phyloP scores from a whole-genome alignment of 2,113 vertebrate species.

The Scatophagus argus region DNA sequence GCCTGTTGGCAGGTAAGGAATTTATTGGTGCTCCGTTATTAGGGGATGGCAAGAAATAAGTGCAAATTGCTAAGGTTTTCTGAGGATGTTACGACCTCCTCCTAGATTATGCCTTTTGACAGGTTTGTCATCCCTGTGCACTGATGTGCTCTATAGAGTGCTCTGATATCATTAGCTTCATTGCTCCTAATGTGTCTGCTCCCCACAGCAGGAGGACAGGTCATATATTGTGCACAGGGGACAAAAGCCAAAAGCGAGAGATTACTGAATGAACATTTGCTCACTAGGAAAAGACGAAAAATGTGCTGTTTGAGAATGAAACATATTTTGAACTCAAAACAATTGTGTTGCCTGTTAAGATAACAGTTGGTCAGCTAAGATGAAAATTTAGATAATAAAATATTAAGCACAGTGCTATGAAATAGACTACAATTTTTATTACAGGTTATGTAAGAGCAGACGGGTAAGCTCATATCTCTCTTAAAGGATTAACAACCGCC shows the following conservation, averaged over 20 bases:
- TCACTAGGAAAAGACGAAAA: constrained; percentile 30
- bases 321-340: constrained; percentile 16
- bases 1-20: constrained; percentile 91
- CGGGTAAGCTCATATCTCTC: constrained; percentile 57
- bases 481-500: constrained; percentile 69
- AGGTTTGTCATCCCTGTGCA: constrained; percentile 96
- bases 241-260: constrained; percentile 69
- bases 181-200: constrained; percentile 97
- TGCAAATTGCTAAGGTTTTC: constrained; percentile 92
- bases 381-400: constrained; percentile 22
- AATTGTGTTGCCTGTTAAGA: constrained; percentile 9
- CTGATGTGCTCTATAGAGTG: constrained; percentile 93
- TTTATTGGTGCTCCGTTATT: constrained; percentile 97
- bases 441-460: constrained; percentile 54
- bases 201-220: constrained; percentile 85
- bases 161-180: constrained; percentile 99
- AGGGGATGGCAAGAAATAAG: constrained; percentile 91
- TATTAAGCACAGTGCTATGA: background rate
- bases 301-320: constrained; percentile 23
- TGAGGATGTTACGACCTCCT: constrained; percentile 92
- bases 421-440: constrained; percentile 35
- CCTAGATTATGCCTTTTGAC: constrained; percentile 95
- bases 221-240: constrained; percentile 89
- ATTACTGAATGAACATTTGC: constrained; percentile 59
- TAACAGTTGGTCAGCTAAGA: background rate